Conservation (phyloP, 2,888 invertebrate genomes). For the Acleris holmiana region DNA sequence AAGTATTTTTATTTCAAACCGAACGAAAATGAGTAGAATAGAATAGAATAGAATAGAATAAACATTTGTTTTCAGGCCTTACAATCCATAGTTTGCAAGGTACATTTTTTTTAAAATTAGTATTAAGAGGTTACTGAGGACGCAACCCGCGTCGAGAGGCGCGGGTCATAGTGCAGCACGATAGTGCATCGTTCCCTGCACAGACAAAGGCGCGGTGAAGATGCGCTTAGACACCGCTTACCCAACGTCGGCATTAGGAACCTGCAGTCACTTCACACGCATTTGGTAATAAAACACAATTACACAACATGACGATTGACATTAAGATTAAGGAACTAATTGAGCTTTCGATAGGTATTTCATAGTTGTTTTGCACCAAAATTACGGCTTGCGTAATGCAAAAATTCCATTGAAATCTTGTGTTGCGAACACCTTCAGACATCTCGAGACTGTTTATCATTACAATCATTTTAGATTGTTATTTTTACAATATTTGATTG, state of each 20-base stretch:
- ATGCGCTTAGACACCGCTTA: conserved; percentile 62
- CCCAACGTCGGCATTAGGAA: conserved; percentile 60
- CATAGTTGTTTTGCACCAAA: conserved; percentile 48
- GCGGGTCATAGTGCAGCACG: background rate
- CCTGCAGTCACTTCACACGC: conserved; percentile 47
- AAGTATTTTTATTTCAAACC: too few relatives aligned
- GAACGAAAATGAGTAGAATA: too few relatives aligned
- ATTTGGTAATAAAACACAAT: conserved; percentile 73
- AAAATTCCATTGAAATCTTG: conserved; percentile 44
- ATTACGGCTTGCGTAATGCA: conserved; percentile 47
- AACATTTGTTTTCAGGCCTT: too few relatives aligned
- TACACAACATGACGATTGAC: conserved; percentile 74
- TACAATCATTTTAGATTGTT: conserved; percentile 20
- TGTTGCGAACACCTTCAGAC: conserved; percentile 24
- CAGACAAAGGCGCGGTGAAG: conserved; percentile 45
- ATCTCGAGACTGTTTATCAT: conserved; percentile 14
- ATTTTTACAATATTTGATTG: conserved; percentile 32
- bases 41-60: too few relatives aligned
- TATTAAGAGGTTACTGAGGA: too few relatives aligned
- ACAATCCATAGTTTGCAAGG: too few relatives aligned
- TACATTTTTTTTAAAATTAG: too few relatives aligned
- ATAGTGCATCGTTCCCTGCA: conserved; percentile 3
- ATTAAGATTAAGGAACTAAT: conserved; percentile 60
- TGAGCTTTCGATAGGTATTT: conserved; percentile 48
- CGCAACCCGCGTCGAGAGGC: background rate